These are phyloP conservation scores for Myrmophylax atrothorax DNA, from an alignment of 2,113 vertebrate species.

Conservation along the genomic window DNA sequence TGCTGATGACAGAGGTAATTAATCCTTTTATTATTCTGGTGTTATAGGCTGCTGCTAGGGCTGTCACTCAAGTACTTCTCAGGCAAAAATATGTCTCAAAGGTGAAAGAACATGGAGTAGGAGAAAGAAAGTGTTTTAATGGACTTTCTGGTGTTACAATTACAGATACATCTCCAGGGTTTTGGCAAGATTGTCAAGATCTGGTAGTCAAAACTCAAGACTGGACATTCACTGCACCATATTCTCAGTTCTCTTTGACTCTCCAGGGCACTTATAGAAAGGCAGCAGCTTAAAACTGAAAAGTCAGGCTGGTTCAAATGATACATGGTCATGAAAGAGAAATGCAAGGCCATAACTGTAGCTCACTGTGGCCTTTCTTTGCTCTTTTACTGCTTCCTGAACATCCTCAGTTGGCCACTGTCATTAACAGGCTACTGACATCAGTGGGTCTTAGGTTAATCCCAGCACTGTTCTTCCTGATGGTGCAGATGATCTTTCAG, in stretches of 20 bases:
- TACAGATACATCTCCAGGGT: not conserved
- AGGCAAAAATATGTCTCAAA: slow-evolving; percentile 16
- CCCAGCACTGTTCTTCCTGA: rapidly evolving
- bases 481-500: not conserved
- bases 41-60: slow-evolving; percentile 41
- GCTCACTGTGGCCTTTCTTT: not conserved
- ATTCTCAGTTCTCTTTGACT: not conserved
- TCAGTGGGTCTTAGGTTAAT: not conserved
- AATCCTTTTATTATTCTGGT: slow-evolving; percentile 49
- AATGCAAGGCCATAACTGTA: not conserved
- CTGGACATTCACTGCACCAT: not conserved
- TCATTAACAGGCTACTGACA: not conserved
- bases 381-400: not conserved
- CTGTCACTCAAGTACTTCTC: slow-evolving; percentile 42
- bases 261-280: not conserved
- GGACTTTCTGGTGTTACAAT: not conserved
- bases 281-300: not conserved
- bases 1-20: slow-evolving; percentile 19
- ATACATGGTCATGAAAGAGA: not conserved
- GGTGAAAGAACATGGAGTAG: not conserved
- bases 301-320: not conserved
- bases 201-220: not conserved
- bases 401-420: not conserved
- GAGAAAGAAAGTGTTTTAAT: not conserved
- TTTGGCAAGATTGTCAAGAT: not conserved